Evolutionary conservation across 1,140 invertebrate species (phyloP), one percentile per base, ranked within the genome.

Genomic region (Eciton burchellii): DNA sequence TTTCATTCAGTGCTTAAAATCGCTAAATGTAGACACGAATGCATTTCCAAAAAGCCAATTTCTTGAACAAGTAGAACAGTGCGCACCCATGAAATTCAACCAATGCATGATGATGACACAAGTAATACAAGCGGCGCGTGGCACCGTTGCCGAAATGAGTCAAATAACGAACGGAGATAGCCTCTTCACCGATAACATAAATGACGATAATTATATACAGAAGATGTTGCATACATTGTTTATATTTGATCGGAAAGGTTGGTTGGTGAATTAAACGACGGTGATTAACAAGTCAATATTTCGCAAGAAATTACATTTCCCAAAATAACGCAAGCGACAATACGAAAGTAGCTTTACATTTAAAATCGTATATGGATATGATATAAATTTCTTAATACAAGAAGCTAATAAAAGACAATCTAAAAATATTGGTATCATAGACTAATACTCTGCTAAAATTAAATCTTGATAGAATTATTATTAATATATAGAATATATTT

Each of bases 81-180:
- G 88, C 21, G 93, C 89, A 0, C 91, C 91, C 0, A 6, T 85
- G 0, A 93, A 90, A 81, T 91, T 94, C 21, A 87, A 85, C 1
- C 93, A 94, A 29, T 93, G 93, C 65, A 73, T 93, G 0, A 92
- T 93, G 90, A 94, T 94, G 93, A 86, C 90, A 0, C 93, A 94
- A 70, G 93, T 94, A 3, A 93, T 94, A 4, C 92, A 93, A 63
- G 93, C 93, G 0, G 86, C 89, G 0, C 88, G 90, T 5, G 92
- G 88, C 1, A 76, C 54, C 1, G 87, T 89, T 0, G 89, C 91
- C 0, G 88, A 92, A 19, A 87, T 91, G 0, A 88, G 91, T 6
- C 89, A 85, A 19, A 85, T 91, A 0, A 86, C 90, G 3, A 84
- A 88, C 11, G 83, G 85, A 19, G 88, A 91, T 11, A 72, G n/a